Evolutionary conservation across 2,888 invertebrate genomes (phyloP), one percentile per base, ranked within the genome.

Genomic region (Drosophila kokeensis): DNA sequence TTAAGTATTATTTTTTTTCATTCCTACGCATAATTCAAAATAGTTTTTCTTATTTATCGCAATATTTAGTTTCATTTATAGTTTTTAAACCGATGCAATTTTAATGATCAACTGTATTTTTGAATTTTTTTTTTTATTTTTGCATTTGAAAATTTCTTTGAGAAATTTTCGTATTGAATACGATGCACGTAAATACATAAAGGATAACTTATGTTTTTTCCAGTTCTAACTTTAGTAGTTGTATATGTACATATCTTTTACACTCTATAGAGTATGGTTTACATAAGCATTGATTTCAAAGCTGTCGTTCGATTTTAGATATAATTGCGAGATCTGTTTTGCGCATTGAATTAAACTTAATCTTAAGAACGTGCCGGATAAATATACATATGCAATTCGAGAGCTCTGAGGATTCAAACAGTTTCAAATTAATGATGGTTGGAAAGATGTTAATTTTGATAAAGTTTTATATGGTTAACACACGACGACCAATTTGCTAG

Each of bases 301-400:
- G 61, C 57, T 65, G 55, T 49, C 34, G 34, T 65, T 79, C 61
- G 71, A 69, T 83, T 79, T 53, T 58, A 67, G 59, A 73, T 50
- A 49, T 65, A 49, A 70, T 73, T 89, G 89, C 89, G 89, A 85
- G 89, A 85, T 85, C 85, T 72, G 64, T 78, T 75, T 82, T 79
- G 76, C 71, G 68, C 79, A 77, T 70, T 52, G 50, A 80, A 73
- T 78, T 72, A 54, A 80, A 70, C 52, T 76, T 71, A 62, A 68
- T 42, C 11, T 54, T 67, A 61, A 30, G 30, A 32, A 42, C 18
- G 24, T 53, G 30, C 40, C 27, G 27, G 32, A 29, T 60, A 48
- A 38, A 65, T 52, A 70, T 82, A 87, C 81, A 87, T 36, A 60
- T 57, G 49, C 45, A 68, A 57, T 42, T 62, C 36, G 65, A 64